Conservation (phyloP, 2,888 invertebrate species). For the Paralinhomoeus sp. region DNA sequence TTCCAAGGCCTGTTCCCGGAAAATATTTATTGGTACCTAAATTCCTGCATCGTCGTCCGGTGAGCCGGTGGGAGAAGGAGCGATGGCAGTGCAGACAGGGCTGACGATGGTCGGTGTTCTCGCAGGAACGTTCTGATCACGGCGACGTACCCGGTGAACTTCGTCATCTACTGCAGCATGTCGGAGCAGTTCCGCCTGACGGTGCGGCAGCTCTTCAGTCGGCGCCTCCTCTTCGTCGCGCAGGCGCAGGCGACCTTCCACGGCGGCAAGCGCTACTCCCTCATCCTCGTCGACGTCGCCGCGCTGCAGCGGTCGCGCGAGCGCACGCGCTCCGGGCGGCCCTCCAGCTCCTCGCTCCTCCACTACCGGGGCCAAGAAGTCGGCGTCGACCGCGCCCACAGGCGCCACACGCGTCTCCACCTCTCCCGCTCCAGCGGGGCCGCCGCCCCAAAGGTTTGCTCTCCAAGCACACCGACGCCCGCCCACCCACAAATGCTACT, state of each 20-base stretch:
- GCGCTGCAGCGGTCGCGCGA: slow-evolving; percentile 6
- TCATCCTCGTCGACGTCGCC: slow-evolving; percentile 16
- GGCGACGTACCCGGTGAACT: slow-evolving; percentile 62
- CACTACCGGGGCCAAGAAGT: no score
- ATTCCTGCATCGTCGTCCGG: slow-evolving; percentile 19
- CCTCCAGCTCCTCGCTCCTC: no score
- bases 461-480: no score
- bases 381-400: no score
- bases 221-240: slow-evolving; percentile 13
- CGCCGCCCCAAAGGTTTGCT: no score
- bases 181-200: slow-evolving; percentile 74
- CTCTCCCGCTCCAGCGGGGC: no score
- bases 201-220: slow-evolving; percentile 48
- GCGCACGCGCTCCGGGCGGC: no score
- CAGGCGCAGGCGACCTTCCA: slow-evolving; percentile 17
- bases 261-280: slow-evolving; percentile 17
- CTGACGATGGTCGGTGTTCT: slow-evolving; percentile 45
- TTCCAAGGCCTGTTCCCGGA: neutral
- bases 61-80: slow-evolving; percentile 37
- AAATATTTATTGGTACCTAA: slow-evolving; percentile 7
- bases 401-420: no score
- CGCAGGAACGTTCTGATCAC: slow-evolving; percentile 73
- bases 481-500: no score
- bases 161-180: slow-evolving; percentile 86
- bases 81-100: no score